Evolutionary conservation across 2,113 vertebrate species (phyloP), one percentile per base, ranked within the genome.

Genomic region (Lethenteron camtschaticum): DNA sequence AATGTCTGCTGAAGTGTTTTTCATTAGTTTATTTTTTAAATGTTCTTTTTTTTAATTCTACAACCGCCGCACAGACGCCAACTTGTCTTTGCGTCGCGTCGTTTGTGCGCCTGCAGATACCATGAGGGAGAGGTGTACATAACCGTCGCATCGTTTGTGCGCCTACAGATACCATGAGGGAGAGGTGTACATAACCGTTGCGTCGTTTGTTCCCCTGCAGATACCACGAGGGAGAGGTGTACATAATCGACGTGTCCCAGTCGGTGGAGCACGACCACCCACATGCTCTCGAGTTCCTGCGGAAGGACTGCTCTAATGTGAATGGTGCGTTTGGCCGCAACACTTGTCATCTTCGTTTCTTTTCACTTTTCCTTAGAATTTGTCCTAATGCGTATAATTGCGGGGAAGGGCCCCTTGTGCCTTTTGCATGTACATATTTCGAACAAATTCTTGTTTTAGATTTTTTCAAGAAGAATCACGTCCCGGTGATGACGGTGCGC

Each of bases 251-350:
- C 0, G 94, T 99, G 66, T 96, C 90, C 0, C 94, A 96, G 79
- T 86, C 92, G 0, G 90, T 99, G 76, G 94, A 96, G 56, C 92
- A 99, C 0, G 90, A 99, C 75, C 94, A 99, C 71, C 94, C 90
- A 0, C 90, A 92, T 0, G 90, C 92, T 0, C 78, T 99, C 70
- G 89, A 96, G 78, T 99, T 99, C 80, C 81, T 99, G 69, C 80
- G 90, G 4, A 96, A 99, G 72, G 94, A 99, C 75, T 96, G 94
- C 75, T 77, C 79, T 77, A 96, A 96, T 0, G 74, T 96, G 58
- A 96, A 85, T 0, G 89, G 94, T 96, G 73, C 76, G 83, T n/a
- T 8, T 69, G 20, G 56, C 56, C 24, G 68, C 55, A 12, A 68
- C 14, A 20, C 57, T 58, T n/a, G 4, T 55, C 60, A 57, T 41